Evolutionary conservation across 1,140 invertebrate species (phyloP), one percentile per base, ranked within the genome.

Genomic region (Anastrepha obliqua): DNA sequence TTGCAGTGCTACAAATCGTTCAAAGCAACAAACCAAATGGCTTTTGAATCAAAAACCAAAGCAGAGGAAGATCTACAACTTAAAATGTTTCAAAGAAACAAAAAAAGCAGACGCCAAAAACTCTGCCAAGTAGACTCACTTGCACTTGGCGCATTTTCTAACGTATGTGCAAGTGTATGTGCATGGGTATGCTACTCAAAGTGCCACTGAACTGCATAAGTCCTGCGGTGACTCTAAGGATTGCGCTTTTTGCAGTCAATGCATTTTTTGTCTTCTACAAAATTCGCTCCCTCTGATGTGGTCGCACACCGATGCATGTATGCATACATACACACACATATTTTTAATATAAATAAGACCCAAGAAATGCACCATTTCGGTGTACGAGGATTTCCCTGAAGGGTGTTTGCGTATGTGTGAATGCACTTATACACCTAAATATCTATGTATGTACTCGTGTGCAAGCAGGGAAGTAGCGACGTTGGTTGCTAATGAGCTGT

Each of bases 261-360:
- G 74, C n/a, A 20, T 20, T 78, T 78, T n/a, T 78, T n/a, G 74
- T 44, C n/a, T 78, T 74, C 42, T 74, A 8, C 39, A 13, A 13
- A 8, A 62, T 13, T 74, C 11, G 39, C 39, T 44, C 11, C 0
- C 15, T 2, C 39, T 47, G 67, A n/a, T 74, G 67, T 42, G 17
- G 42, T 44, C 39, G 6, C 29, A 5, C 64, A 8, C 64, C 64
- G 5, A 5, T 70, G 15, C 42, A 42, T 47, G 42, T 44, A 13
- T 44, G 2, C 7, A 42, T 44, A 29, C 1, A 29, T 29, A 29
- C 1, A 29, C 1, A 29, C 1, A 0, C 0, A 29, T 29, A 29
- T 29, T 29, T 29, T 29, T 29, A 29, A 29, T 29, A 29, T 29
- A 29, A 29, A 29, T 29, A 29, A 29, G 29, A 29, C 29, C 29